Conservation (phyloP, 1,140 invertebrate species). For the Drosophila fuyamai region DNA sequence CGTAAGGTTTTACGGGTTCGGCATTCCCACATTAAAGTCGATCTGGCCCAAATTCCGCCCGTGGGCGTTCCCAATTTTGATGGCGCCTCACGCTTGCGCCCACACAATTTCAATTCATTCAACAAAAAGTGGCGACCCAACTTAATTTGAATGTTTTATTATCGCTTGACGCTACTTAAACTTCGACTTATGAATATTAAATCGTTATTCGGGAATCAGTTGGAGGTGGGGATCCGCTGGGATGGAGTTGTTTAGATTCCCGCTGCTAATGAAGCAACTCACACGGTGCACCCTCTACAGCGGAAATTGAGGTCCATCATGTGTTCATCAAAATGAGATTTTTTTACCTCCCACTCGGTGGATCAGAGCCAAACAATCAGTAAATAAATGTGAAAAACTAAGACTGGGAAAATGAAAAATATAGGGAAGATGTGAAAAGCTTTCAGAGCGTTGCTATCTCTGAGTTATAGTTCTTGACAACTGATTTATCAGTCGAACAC, state of each 20-base stretch:
- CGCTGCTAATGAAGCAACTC: slow-evolving; percentile 52
- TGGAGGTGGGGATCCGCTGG: slow-evolving; percentile 2
- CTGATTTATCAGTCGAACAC: slow-evolving; percentile 59
- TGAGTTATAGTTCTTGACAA: slow-evolving; percentile 62
- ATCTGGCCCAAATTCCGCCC: slow-evolving; percentile 23
- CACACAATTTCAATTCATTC: slow-evolving; percentile 55
- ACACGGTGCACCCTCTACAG: slow-evolving; percentile 23
- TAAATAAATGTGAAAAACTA: slow-evolving; percentile 58
- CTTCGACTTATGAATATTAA: slow-evolving; percentile 71
- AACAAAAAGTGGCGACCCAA: slow-evolving; percentile 3
- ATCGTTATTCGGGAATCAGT: not conserved
- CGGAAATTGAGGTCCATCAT: slow-evolving; percentile 36
- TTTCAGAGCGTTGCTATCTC: slow-evolving; percentile 50
- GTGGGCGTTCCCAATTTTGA: slow-evolving; percentile 45
- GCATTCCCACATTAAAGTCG: slow-evolving; percentile 52
- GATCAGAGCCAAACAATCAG: slow-evolving; percentile 61
- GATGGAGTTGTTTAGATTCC: slow-evolving; percentile 27
- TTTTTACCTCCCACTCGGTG: slow-evolving; percentile 44
- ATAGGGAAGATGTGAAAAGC: slow-evolving; percentile 42
- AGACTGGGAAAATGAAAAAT: slow-evolving; percentile 24
- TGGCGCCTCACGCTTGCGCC: slow-evolving; percentile 74
- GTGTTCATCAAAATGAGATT: slow-evolving; percentile 30
- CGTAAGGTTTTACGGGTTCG: slow-evolving; percentile 55
- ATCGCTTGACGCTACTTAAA: slow-evolving; percentile 67
- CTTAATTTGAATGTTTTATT: slow-evolving; percentile 70